Evolutionary conservation across 2,797 vertebrate species (phyloP).

Genomic region (Rhinogobio ventralis): DNA sequence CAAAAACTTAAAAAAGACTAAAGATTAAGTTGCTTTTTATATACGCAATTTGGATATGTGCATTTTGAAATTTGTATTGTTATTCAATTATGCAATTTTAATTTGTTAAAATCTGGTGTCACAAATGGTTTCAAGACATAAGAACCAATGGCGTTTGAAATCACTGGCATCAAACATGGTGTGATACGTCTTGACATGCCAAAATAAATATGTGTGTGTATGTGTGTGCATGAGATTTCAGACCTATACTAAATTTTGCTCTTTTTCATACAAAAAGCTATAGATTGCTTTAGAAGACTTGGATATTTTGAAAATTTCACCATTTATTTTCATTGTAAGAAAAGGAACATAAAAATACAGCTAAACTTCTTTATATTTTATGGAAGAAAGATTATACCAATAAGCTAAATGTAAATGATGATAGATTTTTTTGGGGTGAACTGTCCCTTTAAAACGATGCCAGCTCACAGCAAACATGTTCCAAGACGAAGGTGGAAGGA

Average conservation of each 20-base stretch:
- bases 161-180: background rate
- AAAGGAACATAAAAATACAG: background rate
- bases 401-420: background rate
- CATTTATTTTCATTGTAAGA: background rate
- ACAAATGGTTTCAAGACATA: background rate
- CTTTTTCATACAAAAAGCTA: background rate
- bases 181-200: background rate
- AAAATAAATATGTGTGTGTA: background rate
- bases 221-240: background rate
- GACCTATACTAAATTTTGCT: background rate
- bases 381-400: background rate
- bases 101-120: background rate
- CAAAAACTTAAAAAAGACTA: background rate
- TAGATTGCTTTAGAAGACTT: background rate
- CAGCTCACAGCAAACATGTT: conserved; percentile 52
- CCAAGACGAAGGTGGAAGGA: conserved; percentile 21
- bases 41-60: background rate
- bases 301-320: background rate
- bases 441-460: conserved; percentile 9
- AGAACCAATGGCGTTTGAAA: background rate
- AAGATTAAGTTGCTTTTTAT: background rate
- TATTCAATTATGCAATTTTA: background rate
- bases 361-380: background rate
- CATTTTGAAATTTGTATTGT: background rate
- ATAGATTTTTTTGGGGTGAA: background rate